Conservation (phyloP, 1,140 invertebrate genomes). For the Drosophila navojoa region DNA sequence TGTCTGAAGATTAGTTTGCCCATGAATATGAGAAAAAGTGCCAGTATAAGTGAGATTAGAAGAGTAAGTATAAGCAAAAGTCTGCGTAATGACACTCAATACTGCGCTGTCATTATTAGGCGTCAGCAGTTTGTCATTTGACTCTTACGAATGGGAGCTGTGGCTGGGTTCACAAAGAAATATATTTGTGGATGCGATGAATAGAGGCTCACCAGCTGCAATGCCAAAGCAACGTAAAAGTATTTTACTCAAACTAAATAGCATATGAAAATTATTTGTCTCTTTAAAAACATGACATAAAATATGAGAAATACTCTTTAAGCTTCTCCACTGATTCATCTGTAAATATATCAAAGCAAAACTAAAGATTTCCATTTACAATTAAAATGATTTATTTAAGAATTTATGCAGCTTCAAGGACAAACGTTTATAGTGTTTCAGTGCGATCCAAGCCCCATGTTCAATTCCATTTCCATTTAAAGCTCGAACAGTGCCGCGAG, state of each 20-base stretch:
- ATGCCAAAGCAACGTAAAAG: neutral
- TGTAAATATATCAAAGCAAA: too few species aligned
- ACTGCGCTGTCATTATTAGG: slow-evolving; percentile 29
- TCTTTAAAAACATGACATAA: too few species aligned
- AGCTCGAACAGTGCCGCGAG: slow-evolving; percentile 4
- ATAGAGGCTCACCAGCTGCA: neutral
- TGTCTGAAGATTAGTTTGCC: too few species aligned
- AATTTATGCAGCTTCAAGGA: too few species aligned
- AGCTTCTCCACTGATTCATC: too few species aligned
- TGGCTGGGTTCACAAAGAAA: slow-evolving; percentile 3
- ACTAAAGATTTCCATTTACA: too few species aligned
- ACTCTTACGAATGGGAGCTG: slow-evolving; percentile 14
- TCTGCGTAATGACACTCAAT: slow-evolving; percentile 1
- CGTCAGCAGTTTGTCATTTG: slow-evolving; percentile 26
- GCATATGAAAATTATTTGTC: too few species aligned
- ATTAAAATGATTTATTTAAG: too few species aligned
- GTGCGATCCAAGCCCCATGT: slow-evolving; percentile 3
- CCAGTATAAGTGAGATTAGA: slow-evolving; percentile 1
- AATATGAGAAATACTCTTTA: too few species aligned
- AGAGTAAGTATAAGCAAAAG: neutral
- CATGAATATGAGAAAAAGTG: neutral
- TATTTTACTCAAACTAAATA: too few species aligned
- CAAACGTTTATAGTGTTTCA: too few species aligned
- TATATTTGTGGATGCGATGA: neutral
- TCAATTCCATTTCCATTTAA: slow-evolving; percentile 12